phyloP scores from a whole-genome alignment of 2,797 vertebrate species.

The Lacerta viridis region DNA sequence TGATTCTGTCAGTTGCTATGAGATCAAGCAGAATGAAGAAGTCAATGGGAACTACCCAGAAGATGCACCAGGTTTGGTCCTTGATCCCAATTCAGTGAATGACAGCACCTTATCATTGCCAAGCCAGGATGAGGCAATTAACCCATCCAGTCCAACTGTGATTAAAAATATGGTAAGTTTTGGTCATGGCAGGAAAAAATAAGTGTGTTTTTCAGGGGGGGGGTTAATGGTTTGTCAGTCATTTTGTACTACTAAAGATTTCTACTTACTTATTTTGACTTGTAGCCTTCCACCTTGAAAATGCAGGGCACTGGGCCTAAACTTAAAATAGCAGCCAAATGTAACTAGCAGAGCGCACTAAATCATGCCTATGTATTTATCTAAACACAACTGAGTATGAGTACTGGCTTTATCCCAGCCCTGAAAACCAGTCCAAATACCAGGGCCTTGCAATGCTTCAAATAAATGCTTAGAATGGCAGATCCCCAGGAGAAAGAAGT shows the following conservation, averaged over 20 bases:
- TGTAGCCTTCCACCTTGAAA: not conserved
- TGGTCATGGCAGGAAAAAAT: accelerated
- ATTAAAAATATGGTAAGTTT: conserved; percentile 71
- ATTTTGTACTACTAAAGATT: not conserved
- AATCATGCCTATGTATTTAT: conserved; percentile 5
- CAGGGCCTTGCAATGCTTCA: conserved; percentile 1
- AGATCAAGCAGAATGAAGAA: conserved; percentile 50
- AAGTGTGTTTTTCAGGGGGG: not conserved
- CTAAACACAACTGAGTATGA: not conserved
- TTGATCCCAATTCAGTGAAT: conserved; percentile 58
- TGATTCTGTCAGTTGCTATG: conserved; percentile 79
- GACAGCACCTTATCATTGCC: conserved; percentile 48
- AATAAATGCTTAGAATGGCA: conserved; percentile 17
- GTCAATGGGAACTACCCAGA: conserved; percentile 24
- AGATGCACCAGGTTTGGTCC: conserved; percentile 27
- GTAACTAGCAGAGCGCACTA: not conserved
- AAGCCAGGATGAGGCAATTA: conserved; percentile 54
- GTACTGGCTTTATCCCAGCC: not conserved
- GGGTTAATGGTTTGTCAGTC: not conserved
- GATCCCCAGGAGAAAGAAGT: not conserved
- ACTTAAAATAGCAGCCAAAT: conserved; percentile 20
- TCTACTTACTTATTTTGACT: conserved; percentile 15
- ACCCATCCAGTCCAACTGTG: conserved; percentile 46
- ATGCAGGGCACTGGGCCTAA: not conserved
- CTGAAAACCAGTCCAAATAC: not conserved